phyloP scores from a whole-genome alignment of 2,888 invertebrate species.

The Trichopria drosophilae region DNA sequence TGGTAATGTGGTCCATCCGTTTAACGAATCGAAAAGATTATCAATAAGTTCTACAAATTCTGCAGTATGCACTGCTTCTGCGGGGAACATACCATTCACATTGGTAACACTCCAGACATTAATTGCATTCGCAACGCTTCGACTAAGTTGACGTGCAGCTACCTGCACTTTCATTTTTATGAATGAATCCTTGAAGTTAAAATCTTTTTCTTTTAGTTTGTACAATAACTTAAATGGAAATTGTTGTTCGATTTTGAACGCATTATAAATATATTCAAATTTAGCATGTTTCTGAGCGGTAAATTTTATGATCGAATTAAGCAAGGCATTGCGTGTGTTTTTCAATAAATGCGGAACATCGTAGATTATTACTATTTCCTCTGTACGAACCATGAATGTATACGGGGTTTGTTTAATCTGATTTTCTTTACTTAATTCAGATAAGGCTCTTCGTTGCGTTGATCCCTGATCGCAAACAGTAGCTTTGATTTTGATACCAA shows the following conservation, averaged over 20 bases:
- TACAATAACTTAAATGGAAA: not conserved
- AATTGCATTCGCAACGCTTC: conserved; percentile 4
- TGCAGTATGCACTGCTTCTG: conserved; percentile 5
- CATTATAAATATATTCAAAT: conserved; percentile 2
- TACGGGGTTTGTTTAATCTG: too few species aligned
- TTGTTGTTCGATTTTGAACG: conserved; percentile 2
- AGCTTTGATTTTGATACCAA: conserved; percentile 30
- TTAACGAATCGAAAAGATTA: conserved; percentile 10
- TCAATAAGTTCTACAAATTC: conserved; percentile 12
- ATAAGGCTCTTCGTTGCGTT: conserved; percentile 30
- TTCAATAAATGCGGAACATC: too few species aligned
- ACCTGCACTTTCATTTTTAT: conserved; percentile 13
- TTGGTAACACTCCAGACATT: not conserved
- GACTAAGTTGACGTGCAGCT: conserved; percentile 11
- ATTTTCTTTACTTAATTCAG: conserved; percentile 16
- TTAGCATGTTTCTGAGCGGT: conserved; percentile 1
- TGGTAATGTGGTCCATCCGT: too few species aligned
- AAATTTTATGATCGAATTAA: too few species aligned
- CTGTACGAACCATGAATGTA: too few species aligned
- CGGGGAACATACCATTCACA: conserved; percentile 1
- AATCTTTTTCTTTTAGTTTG: not conserved
- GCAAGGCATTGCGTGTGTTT: too few species aligned
- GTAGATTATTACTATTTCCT: too few species aligned
- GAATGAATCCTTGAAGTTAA: conserved; percentile 2
- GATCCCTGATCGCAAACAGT: conserved; percentile 34